These are phyloP conservation scores for Empidonax traillii DNA, from an alignment of 2,113 vertebrate genomes.

Conservation along the genomic window DNA sequence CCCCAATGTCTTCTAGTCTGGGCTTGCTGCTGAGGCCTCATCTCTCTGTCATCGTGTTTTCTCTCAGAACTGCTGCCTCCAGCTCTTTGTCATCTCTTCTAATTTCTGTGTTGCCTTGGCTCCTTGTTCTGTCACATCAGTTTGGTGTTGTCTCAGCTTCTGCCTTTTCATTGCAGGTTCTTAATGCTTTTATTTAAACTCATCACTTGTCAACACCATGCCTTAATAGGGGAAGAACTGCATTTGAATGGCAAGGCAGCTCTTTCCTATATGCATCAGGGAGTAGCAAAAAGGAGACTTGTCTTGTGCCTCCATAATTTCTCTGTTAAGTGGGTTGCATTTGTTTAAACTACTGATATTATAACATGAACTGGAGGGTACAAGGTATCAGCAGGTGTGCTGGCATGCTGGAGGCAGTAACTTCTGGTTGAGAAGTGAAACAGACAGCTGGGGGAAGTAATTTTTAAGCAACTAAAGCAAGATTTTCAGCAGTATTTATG, in stretches of 20 bases:
- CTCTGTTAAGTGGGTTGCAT: not conserved
- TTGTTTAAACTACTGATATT: not conserved
- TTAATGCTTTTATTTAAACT: not conserved
- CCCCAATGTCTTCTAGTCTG: not conserved
- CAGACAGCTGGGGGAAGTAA: not conserved
- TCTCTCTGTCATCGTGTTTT: not conserved
- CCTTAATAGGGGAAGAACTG: not conserved
- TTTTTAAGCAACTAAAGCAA: not conserved
- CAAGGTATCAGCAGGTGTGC: not conserved
- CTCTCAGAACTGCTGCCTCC: not conserved
- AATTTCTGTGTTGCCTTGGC: not conserved
- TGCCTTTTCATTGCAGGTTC: not conserved
- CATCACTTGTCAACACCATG: not conserved
- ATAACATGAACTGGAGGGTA: not conserved
- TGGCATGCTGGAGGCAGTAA: not conserved
- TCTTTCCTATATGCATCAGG: not conserved
- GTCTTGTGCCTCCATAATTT: not conserved
- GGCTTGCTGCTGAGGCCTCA: not conserved
- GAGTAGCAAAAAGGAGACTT: not conserved
- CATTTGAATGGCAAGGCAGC: not conserved
- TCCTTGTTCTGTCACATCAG: not conserved
- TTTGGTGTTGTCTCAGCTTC: not conserved
- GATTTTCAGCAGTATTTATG: not conserved
- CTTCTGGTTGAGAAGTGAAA: not conserved
- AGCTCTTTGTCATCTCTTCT: not conserved